phyloP scores from a whole-genome alignment of 2,888 invertebrate genomes.

The Stenoptilia bipunctidactyla region DNA sequence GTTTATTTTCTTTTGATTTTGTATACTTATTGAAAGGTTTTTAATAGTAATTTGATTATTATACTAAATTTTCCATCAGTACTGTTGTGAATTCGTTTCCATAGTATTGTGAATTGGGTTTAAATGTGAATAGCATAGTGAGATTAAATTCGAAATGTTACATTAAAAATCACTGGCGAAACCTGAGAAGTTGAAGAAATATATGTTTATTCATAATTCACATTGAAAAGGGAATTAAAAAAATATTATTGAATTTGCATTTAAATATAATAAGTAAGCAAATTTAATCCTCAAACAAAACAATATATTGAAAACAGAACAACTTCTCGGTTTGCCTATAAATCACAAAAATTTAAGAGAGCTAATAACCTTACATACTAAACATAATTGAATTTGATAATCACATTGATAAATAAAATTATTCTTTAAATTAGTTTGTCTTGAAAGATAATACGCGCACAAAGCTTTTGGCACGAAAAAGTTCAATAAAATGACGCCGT shows the following conservation, averaged over 20 bases:
- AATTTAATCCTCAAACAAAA: neutral
- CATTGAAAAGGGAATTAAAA: too few relatives aligned
- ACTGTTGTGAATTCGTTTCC: too few relatives aligned
- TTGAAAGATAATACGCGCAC: neutral
- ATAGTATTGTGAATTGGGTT: neutral
- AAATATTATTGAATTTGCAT: too few relatives aligned
- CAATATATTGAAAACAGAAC: neutral
- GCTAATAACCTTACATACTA: neutral
- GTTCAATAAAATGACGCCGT: conserved; percentile 22
- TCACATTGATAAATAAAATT: neutral
- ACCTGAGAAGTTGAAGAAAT: too few relatives aligned
- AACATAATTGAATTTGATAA: neutral
- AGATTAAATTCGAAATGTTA: neutral
- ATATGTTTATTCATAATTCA: too few relatives aligned
- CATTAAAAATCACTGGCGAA: too few relatives aligned
- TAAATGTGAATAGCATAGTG: neutral
- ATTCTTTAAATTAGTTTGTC: neutral
- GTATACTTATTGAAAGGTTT: too few relatives aligned
- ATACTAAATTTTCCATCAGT: too few relatives aligned
- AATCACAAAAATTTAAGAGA: neutral
- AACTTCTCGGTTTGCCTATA: neutral
- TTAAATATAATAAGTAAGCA: too few relatives aligned
- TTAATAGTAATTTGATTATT: too few relatives aligned
- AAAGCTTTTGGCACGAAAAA: conserved; percentile 32
- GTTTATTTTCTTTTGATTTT: too few relatives aligned